Conservation (phyloP, 2,888 invertebrate species). For the Pteria penguin region DNA sequence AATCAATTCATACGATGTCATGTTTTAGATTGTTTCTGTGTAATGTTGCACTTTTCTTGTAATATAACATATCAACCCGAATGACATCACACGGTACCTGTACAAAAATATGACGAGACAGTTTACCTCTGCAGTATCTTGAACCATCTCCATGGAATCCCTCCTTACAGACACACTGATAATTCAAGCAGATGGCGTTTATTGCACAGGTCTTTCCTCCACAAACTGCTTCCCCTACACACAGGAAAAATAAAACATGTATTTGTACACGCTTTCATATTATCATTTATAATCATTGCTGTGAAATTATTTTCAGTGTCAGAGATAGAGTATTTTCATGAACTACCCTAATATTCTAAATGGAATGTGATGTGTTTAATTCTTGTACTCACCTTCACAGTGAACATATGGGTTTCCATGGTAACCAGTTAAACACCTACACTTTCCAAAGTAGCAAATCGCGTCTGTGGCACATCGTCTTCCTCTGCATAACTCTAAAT, state of each 20-base stretch:
- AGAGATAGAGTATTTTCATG: no score
- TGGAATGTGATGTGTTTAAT: no score
- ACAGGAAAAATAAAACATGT: not conserved
- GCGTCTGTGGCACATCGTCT: not conserved
- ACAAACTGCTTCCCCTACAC: not conserved
- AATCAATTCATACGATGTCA: no score
- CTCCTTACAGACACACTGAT: slow-evolving; percentile 15
- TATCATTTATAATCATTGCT: no score
- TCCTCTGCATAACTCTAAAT: not conserved
- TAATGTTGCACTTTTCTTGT: no score
- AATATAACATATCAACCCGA: no score
- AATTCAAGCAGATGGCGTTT: slow-evolving; percentile 12
- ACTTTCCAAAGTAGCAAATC: not conserved
- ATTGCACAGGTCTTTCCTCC: slow-evolving; percentile 7
- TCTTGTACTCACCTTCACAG: slow-evolving; percentile 7
- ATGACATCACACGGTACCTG: no score
- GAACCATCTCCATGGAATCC: slow-evolving; percentile 20
- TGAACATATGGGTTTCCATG: slow-evolving; percentile 15
- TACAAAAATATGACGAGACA: no score
- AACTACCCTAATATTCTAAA: no score
- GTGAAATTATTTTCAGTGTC: no score
- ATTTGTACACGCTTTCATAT: no score
- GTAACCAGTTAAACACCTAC: slow-evolving; percentile 9
- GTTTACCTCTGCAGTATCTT: slow-evolving; percentile 10
- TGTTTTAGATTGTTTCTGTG: no score